Percentiles rank a stretch among this genome's conserved stretches.
Evolutionary conservation across 2,113 vertebrate species (phyloP).

Genomic region (Eptatretus burgeri): DNA sequence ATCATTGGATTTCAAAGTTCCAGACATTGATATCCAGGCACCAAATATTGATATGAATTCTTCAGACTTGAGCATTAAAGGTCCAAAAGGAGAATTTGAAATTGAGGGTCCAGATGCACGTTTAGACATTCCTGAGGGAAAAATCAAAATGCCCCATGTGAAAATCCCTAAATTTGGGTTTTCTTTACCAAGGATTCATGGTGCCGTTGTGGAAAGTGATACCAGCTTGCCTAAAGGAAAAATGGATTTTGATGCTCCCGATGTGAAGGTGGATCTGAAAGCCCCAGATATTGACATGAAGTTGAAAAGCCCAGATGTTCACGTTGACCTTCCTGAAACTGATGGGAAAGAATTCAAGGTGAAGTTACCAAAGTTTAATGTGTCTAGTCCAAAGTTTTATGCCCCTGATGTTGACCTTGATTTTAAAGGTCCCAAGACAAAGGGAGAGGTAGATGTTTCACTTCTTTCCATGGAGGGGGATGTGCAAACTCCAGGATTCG

Average conservation of each 20-base stretch:
- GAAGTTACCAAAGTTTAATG: constrained; percentile 22
- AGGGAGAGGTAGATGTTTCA: constrained; percentile 1
- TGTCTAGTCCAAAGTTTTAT: constrained; percentile 16
- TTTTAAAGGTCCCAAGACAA: not conserved
- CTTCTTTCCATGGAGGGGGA: not conserved
- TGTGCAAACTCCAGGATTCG: constrained; percentile 10
- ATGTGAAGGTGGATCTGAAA: constrained; percentile 22
- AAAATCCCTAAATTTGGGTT: not conserved
- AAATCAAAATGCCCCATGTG: not conserved
- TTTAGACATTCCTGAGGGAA: not conserved
- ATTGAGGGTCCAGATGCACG: not conserved
- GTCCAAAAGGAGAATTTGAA: not conserved
- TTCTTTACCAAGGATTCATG: not conserved
- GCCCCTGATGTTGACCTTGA: constrained; percentile 10
- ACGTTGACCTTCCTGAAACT: constrained; percentile 9
- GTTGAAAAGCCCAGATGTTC: constrained; percentile 11
- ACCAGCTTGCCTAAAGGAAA: constrained; percentile 14
- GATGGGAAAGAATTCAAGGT: constrained; percentile 16
- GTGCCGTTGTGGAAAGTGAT: not conserved
- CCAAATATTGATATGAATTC: constrained; percentile 11
- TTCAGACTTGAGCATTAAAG: constrained; percentile 13
- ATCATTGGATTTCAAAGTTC: not conserved
- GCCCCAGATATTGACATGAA: constrained; percentile 25
- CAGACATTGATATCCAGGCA: not conserved
- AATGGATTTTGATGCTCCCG: constrained; percentile 21